phyloP scores from a whole-genome alignment of 2,113 vertebrate species.

The Cebus imitator region DNA sequence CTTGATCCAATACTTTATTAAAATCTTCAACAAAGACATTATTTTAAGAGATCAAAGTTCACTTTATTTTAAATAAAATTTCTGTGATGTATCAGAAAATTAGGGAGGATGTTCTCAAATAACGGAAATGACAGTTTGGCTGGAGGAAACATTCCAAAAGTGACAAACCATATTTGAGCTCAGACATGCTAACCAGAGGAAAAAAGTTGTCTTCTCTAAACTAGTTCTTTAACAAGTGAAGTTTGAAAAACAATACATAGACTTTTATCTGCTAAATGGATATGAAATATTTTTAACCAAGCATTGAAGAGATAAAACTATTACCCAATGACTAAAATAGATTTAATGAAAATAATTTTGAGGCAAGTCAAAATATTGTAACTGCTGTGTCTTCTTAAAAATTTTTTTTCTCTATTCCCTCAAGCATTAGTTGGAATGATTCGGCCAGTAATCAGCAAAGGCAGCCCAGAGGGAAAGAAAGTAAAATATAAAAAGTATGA shows the following conservation, averaged over 20 bases:
- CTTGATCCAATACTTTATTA: conserved; percentile 45
- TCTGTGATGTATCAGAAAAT: conserved; percentile 48
- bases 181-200: background rate
- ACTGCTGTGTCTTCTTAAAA: background rate
- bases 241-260: background rate
- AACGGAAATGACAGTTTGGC: conserved; percentile 56
- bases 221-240: background rate
- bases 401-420: background rate
- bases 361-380: conserved; percentile 20
- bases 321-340: conserved; percentile 37
- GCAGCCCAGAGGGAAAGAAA: background rate
- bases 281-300: conserved; percentile 21
- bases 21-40: conserved; percentile 48
- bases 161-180: conserved; percentile 48
- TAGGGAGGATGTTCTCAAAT: conserved; percentile 10
- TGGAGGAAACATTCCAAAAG: conserved; percentile 45
- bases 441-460: conserved; percentile 29
- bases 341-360: conserved; percentile 34
- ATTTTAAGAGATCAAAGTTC: conserved; percentile 52
- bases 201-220: conserved; percentile 38
- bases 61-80: conserved; percentile 66
- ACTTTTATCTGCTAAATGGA: conserved; percentile 3
- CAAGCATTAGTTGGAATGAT: conserved; percentile 12
- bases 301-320: conserved; percentile 18
- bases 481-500: background rate